A percentile compares a stretch with the other conserved stretches of the same genome.
phyloP scores from a whole-genome alignment of 2,113 vertebrate genomes.

The Rhinoderma darwinii region DNA sequence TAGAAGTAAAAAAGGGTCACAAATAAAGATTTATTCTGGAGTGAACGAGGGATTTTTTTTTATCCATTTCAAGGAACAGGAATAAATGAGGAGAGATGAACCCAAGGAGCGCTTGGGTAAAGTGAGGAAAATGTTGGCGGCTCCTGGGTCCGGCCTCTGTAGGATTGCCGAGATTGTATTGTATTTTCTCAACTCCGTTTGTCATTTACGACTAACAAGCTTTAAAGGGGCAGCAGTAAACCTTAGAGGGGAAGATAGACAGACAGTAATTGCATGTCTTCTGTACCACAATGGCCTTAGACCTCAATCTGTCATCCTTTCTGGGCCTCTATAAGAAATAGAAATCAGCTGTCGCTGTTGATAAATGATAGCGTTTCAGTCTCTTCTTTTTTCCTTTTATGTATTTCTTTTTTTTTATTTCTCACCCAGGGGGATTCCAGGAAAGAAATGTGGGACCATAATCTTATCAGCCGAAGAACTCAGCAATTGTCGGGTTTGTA shows the following conservation, averaged over 20 bases:
- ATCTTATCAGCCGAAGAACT: constrained; percentile 81
- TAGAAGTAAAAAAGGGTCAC: constrained; percentile 17
- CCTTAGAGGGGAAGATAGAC: constrained; percentile 33
- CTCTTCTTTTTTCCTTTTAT: constrained; percentile 28
- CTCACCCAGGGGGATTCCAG: constrained; percentile 77
- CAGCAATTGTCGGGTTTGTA: constrained; percentile 84
- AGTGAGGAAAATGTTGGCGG: not conserved
- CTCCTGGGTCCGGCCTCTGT: not conserved
- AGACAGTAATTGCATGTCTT: constrained; percentile 62
- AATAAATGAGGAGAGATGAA: constrained; percentile 45
- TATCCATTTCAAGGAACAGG: not conserved
- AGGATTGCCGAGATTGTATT: constrained; percentile 23
- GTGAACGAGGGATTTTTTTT: constrained; percentile 10
- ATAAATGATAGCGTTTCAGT: constrained; percentile 55
- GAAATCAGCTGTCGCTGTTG: constrained; percentile 52
- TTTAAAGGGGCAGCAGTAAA: constrained; percentile 51
- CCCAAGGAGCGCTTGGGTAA: not conserved
- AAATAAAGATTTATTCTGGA: constrained; percentile 41
- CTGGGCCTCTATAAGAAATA: constrained; percentile 47
- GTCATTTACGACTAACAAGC: constrained; percentile 56
- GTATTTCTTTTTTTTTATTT: constrained; percentile 28
- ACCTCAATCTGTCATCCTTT: constrained; percentile 61
- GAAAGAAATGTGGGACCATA: constrained; percentile 82
- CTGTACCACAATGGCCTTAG: constrained; percentile 50
- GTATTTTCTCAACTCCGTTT: constrained; percentile 21